A percentile compares a stretch with the other conserved stretches of the same genome.
These are phyloP conservation scores for Anguilla marmorata DNA, from an alignment of 2,797 vertebrate genomes.

Conservation along the genomic window DNA sequence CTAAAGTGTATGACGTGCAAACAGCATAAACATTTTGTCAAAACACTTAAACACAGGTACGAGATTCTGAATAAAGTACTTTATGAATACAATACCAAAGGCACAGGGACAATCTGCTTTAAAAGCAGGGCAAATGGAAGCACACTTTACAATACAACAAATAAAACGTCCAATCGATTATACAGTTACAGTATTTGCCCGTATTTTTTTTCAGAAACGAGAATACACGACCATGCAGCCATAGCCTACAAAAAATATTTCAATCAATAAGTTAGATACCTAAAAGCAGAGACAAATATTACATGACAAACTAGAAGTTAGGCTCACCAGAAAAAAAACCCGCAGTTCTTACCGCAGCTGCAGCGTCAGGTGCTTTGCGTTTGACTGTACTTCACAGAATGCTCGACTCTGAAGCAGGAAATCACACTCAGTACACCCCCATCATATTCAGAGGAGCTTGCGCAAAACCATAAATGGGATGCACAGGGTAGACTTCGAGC, in stretches of 20 bases:
- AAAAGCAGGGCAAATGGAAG: background rate
- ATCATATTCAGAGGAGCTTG: background rate
- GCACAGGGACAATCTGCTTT: background rate
- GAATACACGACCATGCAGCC: background rate
- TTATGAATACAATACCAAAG: background rate
- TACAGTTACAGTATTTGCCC: background rate
- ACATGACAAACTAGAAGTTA: background rate
- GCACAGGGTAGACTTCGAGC: background rate
- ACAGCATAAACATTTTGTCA: background rate
- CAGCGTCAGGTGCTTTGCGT: slow-evolving; percentile 17
- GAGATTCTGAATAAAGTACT: background rate
- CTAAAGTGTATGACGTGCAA: background rate
- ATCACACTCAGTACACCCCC: background rate
- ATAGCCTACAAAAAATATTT: background rate
- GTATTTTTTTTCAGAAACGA: background rate
- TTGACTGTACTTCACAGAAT: slow-evolving; percentile 11
- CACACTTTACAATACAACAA: background rate
- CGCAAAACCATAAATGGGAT: slow-evolving; percentile 17
- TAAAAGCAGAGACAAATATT: background rate
- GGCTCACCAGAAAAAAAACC: background rate
- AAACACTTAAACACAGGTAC: background rate
- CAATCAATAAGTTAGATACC: background rate
- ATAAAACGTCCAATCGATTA: background rate
- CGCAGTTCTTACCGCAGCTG: background rate
- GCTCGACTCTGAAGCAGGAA: background rate